Evolutionary conservation across 2,888 invertebrate species (phyloP).

Genomic region (Agrilus biguttatus): DNA sequence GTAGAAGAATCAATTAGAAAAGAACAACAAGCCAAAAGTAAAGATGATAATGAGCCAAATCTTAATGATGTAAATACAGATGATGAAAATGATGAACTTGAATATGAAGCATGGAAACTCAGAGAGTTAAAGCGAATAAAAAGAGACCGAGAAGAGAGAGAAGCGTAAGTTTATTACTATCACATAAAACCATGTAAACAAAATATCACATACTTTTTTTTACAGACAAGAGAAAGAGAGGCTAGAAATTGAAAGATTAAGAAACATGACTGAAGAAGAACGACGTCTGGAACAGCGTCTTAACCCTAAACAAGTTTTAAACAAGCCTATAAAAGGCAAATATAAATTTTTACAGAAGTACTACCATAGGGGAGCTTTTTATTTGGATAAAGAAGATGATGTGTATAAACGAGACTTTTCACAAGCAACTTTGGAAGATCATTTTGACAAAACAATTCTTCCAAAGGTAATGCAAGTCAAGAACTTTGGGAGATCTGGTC

Average conservation of each 20-base stretch:
- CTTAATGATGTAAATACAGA: slow-evolving; percentile 82
- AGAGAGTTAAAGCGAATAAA: slow-evolving; percentile 93
- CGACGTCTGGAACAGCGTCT: slow-evolving; percentile 72
- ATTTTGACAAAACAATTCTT: slow-evolving; percentile 95
- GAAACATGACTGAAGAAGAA: slow-evolving; percentile 94
- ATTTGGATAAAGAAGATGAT: slow-evolving; percentile 83
- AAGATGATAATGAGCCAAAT: slow-evolving; percentile 59
- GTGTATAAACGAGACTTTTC: slow-evolving; percentile 89
- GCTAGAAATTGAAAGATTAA: slow-evolving; percentile 75
- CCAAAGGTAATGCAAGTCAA: slow-evolving; percentile 99
- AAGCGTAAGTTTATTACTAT: slow-evolving; percentile 49
- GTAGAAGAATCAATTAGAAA: slow-evolving; percentile 81
- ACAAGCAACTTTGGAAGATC: slow-evolving; percentile 93
- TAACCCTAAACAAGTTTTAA: slow-evolving; percentile 87
- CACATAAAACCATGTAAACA: not conserved
- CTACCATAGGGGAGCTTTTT: slow-evolving; percentile 98
- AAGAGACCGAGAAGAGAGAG: slow-evolving; percentile 88
- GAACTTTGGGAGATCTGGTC: slow-evolving; percentile 96
- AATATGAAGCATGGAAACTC: slow-evolving; percentile 96
- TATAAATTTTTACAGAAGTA: slow-evolving; percentile 99
- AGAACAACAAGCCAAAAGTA: slow-evolving; percentile 51
- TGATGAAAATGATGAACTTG: slow-evolving; percentile 91
- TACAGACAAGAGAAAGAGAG: slow-evolving; percentile 73
- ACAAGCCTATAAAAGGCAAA: slow-evolving; percentile 92
- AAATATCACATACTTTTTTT: slow-evolving; percentile 12